Conservation (phyloP, 2,113 vertebrate species). For the Atherinomorus stipes region DNA sequence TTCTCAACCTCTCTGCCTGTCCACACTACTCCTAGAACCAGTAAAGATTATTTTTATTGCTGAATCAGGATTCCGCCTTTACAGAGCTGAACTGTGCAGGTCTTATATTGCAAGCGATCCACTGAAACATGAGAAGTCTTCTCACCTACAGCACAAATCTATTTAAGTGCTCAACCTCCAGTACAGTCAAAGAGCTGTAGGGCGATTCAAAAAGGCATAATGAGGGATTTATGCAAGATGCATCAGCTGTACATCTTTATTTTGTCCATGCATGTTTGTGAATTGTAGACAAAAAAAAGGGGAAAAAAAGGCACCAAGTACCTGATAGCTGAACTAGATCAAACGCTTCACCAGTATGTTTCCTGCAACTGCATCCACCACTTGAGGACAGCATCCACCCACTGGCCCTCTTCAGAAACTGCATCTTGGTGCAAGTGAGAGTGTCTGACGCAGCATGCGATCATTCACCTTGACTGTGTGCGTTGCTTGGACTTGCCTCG, state of each 20-base stretch:
- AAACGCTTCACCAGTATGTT: conserved; percentile 43
- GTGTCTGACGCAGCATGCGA: conserved; percentile 80
- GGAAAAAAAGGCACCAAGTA: conserved; percentile 22
- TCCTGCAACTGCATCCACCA: conserved; percentile 54
- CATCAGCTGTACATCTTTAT: conserved; percentile 38
- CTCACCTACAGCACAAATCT: conserved; percentile 64
- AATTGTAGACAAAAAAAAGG: conserved; percentile 28
- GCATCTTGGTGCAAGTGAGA: conserved; percentile 59
- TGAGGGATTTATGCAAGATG: conserved; percentile 28
- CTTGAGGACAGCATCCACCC: conserved; percentile 66
- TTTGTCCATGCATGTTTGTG: conserved; percentile 33
- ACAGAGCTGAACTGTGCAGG: conserved; percentile 27
- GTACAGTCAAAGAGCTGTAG: conserved; percentile 46
- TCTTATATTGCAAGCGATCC: conserved; percentile 65
- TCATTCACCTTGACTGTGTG: conserved; percentile 80
- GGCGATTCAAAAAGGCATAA: conserved; percentile 5
- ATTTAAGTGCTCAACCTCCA: conserved; percentile 59
- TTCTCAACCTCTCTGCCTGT: conserved; percentile 9
- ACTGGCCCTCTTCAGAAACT: conserved; percentile 63
- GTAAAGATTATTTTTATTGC: conserved; percentile 19
- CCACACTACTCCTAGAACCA: conserved; percentile 17
- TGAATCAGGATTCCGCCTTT: conserved; percentile 42
- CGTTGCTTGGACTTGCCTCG: conserved; percentile 68
- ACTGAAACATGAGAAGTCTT: conserved; percentile 67
- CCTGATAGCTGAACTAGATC: conserved; percentile 42